Evolutionary conservation across 2,888 invertebrate species (phyloP).

Genomic region (Agonopterix alstromeriana): DNA sequence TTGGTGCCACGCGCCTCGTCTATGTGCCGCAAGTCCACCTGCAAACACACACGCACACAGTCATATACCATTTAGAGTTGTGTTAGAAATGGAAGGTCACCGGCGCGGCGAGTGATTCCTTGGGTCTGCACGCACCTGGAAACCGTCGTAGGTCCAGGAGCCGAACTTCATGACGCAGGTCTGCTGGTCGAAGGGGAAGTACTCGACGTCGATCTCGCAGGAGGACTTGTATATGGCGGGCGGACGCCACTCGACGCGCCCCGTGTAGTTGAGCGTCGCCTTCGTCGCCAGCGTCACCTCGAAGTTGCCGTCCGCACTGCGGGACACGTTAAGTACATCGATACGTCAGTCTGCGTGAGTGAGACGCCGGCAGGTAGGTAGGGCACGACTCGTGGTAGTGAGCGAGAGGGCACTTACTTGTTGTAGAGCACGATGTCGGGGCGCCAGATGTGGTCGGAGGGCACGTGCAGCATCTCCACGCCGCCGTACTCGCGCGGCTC

Average conservation of each 20-base stretch:
- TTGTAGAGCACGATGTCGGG: slow-evolving; percentile 97
- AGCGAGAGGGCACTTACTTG: slow-evolving; percentile 79
- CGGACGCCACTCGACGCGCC: slow-evolving; percentile 95
- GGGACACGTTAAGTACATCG: slow-evolving; percentile 17
- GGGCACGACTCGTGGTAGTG: neutral
- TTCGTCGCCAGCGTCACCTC: slow-evolving; percentile 93
- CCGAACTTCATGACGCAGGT: slow-evolving; percentile 95
- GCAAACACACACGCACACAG: slow-evolving; percentile 4
- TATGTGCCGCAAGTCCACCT: slow-evolving; percentile 95
- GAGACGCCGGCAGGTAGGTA: neutral
- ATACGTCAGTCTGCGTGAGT: neutral
- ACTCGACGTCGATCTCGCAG: slow-evolving; percentile 94
- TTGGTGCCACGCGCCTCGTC: slow-evolving; percentile 93
- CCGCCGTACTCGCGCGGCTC: slow-evolving; percentile 97
- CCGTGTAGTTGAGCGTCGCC: slow-evolving; percentile 92
- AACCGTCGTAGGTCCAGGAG: slow-evolving; percentile 96
- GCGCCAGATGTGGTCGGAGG: slow-evolving; percentile 97
- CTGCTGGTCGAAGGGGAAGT: slow-evolving; percentile 96
- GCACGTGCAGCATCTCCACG: slow-evolving; percentile 96
- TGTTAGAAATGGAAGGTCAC: neutral
- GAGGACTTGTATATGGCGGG: slow-evolving; percentile 97
- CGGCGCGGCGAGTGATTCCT: neutral
- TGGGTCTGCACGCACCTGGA: slow-evolving; percentile 81
- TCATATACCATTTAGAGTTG: no score
- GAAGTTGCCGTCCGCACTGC: slow-evolving; percentile 93